Evolutionary conservation across 2,797 vertebrate species (phyloP), one percentile per base, ranked within the genome.

Genomic region (Leuciscus waleckii): DNA sequence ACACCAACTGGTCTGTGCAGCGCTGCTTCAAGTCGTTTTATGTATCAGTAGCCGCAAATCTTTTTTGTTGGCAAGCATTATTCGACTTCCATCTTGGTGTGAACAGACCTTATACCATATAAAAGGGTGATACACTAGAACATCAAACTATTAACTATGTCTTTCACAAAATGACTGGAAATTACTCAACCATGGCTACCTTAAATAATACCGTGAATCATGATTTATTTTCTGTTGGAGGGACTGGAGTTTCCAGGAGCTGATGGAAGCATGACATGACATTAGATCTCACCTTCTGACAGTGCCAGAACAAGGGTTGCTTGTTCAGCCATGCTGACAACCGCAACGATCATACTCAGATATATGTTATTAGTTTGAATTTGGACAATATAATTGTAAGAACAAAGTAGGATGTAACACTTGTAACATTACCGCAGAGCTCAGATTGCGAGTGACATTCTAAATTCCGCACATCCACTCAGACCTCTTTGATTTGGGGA

Each of bases 231-330:
- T 92, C 89, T 88, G 88, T 82, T 89, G 61, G 67, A 85, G 43
- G 29, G 83, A 83, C 74, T 49, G 88, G 88, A 93, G 87, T 94
- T 94, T 90, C 89, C 90, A 89, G 89, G 93, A 93, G 93, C 68
- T 89, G 90, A 92, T 92, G 43, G 78, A 71, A 86, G 87, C 86
- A 84, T 86, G 88, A 90, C 86, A 41, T 85, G 91, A 94, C 93
- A 94, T 91, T 90, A 84, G 92, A 93, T 88, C 89, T 63, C 89
- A 83, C 83, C 88, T 82, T 49, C 68, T 89, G 91, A 90, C 83
- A 89, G 87, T 85, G 88, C 83, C 88, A 88, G 87, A 92, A 91
- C 88, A 89, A 81, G 79, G 78, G 86, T 90, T 90, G 88, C 86
- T 89, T 89, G 69, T 87, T 78, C 90, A 83, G 41, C 71, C 14